A percentile compares a stretch with the other conserved stretches of the same genome.
Evolutionary conservation across 2,113 vertebrate species (phyloP).

Genomic region (Centrocercus urophasianus): DNA sequence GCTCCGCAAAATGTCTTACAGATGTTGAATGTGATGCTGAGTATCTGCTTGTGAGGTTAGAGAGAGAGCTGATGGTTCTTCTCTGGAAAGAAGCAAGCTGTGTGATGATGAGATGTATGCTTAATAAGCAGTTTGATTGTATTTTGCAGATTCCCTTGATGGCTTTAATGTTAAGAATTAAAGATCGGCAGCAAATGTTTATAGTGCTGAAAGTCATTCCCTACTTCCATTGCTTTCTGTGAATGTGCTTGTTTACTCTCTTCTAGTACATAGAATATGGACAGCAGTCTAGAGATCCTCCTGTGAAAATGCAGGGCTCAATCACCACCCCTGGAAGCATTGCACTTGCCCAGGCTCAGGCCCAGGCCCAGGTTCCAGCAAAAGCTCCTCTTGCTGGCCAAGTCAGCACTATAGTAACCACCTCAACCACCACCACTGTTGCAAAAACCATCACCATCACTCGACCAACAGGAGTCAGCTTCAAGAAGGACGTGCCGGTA

Average conservation of each 20-base stretch:
- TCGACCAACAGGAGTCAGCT: slow-evolving; percentile 91
- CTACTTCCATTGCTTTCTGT: not conserved
- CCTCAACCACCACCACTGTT: slow-evolving; percentile 91
- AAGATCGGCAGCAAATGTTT: not conserved
- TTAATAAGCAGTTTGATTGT: not conserved
- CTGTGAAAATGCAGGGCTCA: slow-evolving; percentile 99
- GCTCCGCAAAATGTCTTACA: not conserved
- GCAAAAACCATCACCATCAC: slow-evolving; percentile 97
- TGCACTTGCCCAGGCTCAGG: slow-evolving; percentile 91
- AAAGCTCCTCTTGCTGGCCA: slow-evolving; percentile 91
- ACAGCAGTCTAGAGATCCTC: slow-evolving; percentile 98
- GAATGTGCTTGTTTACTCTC: not conserved
- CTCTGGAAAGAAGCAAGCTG: not conserved
- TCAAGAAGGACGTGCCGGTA: slow-evolving; percentile 99
- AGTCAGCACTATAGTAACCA: slow-evolving; percentile 94
- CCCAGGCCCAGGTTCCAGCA: slow-evolving; percentile 89
- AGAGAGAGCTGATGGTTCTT: not conserved
- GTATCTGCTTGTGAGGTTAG: not conserved
- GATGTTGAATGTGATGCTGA: not conserved
- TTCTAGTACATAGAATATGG: slow-evolving; percentile 97
- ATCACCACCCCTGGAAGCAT: slow-evolving; percentile 96
- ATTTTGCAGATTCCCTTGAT: not conserved
- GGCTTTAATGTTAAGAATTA: not conserved
- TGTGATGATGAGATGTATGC: not conserved
- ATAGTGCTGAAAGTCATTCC: not conserved